Evolutionary conservation across 2,888 invertebrate species (phyloP).

Genomic region (Chalcosyrphus nemorum): DNA sequence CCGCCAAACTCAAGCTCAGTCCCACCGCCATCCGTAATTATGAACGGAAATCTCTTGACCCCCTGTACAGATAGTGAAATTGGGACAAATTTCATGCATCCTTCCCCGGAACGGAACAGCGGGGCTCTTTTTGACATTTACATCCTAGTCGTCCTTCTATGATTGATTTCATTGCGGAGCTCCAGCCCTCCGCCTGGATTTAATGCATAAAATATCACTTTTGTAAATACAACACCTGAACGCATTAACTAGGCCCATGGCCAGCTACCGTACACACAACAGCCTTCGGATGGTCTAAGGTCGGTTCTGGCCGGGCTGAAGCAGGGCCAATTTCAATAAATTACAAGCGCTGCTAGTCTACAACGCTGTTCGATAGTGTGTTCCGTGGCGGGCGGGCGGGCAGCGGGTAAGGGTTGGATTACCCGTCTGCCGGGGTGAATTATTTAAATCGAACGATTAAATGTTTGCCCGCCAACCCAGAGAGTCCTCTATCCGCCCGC

Average conservation of each 20-base stretch:
- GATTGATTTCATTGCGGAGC: conserved; percentile 61
- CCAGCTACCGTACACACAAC: conserved; percentile 25
- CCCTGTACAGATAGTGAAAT: conserved; percentile 45
- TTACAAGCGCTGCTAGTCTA: conserved; percentile 20
- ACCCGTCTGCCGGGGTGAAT: conserved; percentile 37
- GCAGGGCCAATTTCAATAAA: conserved; percentile 58
- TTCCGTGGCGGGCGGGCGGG: neutral
- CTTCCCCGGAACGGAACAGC: conserved; percentile 40
- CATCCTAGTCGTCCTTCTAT: conserved; percentile 46
- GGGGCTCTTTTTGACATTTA: conserved; percentile 40
- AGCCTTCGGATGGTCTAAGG: conserved; percentile 14
- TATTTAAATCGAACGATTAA: conserved; percentile 72
- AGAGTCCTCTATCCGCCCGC: conserved; percentile 56
- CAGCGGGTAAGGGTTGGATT: neutral
- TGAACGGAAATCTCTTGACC: conserved; percentile 32
- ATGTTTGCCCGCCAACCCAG: conserved; percentile 59
- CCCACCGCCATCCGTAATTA: conserved; percentile 33
- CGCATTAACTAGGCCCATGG: conserved; percentile 55
- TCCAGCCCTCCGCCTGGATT: conserved; percentile 47
- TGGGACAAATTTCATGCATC: conserved; percentile 64
- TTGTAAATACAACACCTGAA: conserved; percentile 71
- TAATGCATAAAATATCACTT: conserved; percentile 72
- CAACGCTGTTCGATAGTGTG: conserved; percentile 6
- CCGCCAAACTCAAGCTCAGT: neutral
- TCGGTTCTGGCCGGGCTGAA: neutral